These are phyloP conservation scores for Cryptoprocta ferox DNA, from an alignment of 2,797 vertebrate genomes.

Conservation along the genomic window DNA sequence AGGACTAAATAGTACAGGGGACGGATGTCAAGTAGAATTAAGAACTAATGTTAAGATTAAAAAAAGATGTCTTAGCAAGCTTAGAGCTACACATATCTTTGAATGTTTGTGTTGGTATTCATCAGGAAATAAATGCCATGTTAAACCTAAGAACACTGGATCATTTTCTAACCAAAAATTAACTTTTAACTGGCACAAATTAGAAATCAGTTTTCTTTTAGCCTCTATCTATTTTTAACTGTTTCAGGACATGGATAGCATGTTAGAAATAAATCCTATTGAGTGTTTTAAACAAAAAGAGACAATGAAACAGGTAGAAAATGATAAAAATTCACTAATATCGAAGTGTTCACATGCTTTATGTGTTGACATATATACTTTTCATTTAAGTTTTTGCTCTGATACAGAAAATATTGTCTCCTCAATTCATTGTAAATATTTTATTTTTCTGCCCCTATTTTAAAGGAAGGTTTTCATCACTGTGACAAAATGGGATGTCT, in stretches of 20 bases:
- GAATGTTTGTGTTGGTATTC: background rate
- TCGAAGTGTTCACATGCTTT: background rate
- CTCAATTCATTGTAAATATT: background rate
- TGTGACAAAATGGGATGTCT: background rate
- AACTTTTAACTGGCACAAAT: background rate
- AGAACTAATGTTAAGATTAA: background rate
- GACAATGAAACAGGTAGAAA: background rate
- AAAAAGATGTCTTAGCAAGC: conserved; percentile 30
- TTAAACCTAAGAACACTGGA: background rate
- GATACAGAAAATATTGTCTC: background rate
- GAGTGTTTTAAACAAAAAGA: background rate
- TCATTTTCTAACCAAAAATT: background rate
- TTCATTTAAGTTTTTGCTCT: background rate
- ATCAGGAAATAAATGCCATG: conserved; percentile 11
- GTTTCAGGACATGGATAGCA: background rate
- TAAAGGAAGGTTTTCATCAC: background rate
- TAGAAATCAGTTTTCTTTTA: background rate
- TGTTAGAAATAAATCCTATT: background rate
- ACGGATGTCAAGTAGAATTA: background rate
- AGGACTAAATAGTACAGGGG: background rate
- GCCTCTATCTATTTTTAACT: background rate
- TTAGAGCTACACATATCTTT: background rate
- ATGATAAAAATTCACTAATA: background rate
- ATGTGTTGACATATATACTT: background rate
- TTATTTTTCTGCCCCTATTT: background rate